phyloP scores from a whole-genome alignment of 2,888 invertebrate genomes.

The Acronicta leporina region DNA sequence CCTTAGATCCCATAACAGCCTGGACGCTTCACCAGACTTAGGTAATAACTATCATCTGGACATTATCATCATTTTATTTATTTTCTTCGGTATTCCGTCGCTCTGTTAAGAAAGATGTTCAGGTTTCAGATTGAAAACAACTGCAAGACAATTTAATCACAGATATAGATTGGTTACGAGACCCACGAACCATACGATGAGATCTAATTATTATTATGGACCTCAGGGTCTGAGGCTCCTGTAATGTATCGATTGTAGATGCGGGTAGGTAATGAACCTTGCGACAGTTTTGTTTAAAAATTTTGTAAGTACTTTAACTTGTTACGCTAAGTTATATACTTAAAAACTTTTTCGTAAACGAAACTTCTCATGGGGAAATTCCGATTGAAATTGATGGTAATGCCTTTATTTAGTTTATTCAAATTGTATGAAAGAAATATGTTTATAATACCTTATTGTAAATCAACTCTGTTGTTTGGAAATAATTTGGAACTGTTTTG shows the following conservation, averaged over 20 bases:
- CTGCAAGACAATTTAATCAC: too few species aligned
- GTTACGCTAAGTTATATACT: too few species aligned
- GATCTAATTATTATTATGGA: too few species aligned
- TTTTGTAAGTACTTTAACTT: too few species aligned
- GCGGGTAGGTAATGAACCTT: too few species aligned
- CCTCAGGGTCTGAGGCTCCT: too few species aligned
- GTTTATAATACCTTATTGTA: not conserved
- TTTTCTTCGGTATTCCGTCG: constrained; percentile 7
- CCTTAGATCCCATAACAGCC: constrained; percentile 57
- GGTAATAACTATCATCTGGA: constrained; percentile 61
- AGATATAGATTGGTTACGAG: too few species aligned
- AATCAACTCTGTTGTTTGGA: not conserved
- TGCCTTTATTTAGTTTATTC: not conserved
- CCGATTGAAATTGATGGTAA: not conserved
- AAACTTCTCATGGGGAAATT: not conserved
- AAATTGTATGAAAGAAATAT: not conserved
- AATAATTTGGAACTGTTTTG: not conserved
- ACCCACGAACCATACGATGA: too few species aligned
- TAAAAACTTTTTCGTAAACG: too few species aligned
- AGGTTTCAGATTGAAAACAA: not conserved
- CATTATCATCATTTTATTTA: constrained; percentile 26
- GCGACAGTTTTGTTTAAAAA: too few species aligned
- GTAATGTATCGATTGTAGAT: too few species aligned
- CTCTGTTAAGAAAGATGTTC: constrained; percentile 10
- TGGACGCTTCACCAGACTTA: constrained; percentile 29